phyloP scores from a whole-genome alignment of 2,888 invertebrate genomes.

The Chloromyia formosa region DNA sequence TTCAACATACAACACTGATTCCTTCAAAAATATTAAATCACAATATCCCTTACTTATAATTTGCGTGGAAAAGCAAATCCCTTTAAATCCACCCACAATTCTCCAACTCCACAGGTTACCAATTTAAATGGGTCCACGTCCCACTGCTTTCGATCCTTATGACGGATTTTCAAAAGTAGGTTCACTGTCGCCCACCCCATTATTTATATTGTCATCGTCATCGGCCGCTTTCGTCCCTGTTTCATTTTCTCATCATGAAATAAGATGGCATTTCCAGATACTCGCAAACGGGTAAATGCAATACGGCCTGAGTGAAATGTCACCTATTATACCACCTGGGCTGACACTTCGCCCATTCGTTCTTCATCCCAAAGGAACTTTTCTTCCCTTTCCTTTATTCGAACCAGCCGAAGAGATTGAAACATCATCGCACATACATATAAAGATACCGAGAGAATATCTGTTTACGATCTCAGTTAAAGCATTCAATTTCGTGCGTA shows the following conservation, averaged over 20 bases:
- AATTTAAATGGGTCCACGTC: constrained; percentile 24
- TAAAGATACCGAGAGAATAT: constrained; percentile 2
- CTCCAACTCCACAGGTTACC: constrained; percentile 45
- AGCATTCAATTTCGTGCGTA: constrained; percentile 26
- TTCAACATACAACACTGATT: not conserved
- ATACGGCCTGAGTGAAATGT: constrained; percentile 38
- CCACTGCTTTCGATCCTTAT: constrained; percentile 1
- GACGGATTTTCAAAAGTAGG: constrained; percentile 22
- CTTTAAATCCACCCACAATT: constrained; percentile 46
- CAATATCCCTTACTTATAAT: constrained; percentile 47
- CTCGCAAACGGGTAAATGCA: constrained; percentile 31
- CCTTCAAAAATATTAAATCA: constrained; percentile 46
- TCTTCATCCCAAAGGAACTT: not conserved
- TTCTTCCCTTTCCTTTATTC: not conserved
- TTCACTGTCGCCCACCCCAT: constrained; percentile 11
- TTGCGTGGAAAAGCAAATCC: constrained; percentile 45
- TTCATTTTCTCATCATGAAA: not conserved
- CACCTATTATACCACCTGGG: constrained; percentile 34
- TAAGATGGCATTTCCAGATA: not conserved
- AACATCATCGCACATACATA: not conserved
- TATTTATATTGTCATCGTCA: not conserved
- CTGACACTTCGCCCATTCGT: not conserved
- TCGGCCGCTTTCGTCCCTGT: not conserved
- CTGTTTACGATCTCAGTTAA: constrained; percentile 34
- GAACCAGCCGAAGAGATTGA: not conserved